phyloP scores from a whole-genome alignment of 2,797 vertebrate species.

The Coccyzus lansbergi region DNA sequence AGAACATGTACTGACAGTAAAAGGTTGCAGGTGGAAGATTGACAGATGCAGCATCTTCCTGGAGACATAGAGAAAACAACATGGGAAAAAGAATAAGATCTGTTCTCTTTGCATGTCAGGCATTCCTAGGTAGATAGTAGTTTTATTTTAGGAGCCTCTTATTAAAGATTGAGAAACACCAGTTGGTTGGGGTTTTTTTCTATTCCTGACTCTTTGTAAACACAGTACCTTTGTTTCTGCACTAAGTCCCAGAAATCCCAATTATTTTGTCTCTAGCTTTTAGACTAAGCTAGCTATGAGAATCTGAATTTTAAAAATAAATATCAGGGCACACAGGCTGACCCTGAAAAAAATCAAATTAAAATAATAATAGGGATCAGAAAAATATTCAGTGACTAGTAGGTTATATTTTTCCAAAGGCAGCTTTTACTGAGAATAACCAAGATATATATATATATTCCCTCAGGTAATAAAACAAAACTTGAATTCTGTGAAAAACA shows the following conservation, averaged over 20 bases:
- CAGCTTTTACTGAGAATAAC: neutral
- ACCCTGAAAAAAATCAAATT: neutral
- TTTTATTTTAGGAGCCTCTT: neutral
- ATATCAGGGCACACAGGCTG: neutral
- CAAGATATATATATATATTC: neutral
- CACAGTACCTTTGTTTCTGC: neutral
- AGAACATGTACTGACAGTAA: neutral
- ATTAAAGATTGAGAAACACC: neutral
- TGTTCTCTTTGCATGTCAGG: neutral
- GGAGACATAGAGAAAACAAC: neutral
- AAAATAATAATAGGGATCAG: neutral
- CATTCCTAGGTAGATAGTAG: neutral
- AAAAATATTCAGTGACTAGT: neutral
- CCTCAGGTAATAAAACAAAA: neutral
- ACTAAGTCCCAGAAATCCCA: neutral
- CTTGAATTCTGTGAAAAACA: neutral
- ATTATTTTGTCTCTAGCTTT: neutral
- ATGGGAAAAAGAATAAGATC: neutral
- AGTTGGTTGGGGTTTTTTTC: rapidly evolving
- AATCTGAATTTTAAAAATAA: neutral
- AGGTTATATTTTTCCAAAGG: neutral
- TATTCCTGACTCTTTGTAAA: neutral
- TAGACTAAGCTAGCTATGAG: neutral
- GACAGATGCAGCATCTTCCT: neutral
- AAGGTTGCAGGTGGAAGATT: neutral